Conservation (phyloP, 35 echinoderm and acorn worm species). For the Chiridota heheva region DNA sequence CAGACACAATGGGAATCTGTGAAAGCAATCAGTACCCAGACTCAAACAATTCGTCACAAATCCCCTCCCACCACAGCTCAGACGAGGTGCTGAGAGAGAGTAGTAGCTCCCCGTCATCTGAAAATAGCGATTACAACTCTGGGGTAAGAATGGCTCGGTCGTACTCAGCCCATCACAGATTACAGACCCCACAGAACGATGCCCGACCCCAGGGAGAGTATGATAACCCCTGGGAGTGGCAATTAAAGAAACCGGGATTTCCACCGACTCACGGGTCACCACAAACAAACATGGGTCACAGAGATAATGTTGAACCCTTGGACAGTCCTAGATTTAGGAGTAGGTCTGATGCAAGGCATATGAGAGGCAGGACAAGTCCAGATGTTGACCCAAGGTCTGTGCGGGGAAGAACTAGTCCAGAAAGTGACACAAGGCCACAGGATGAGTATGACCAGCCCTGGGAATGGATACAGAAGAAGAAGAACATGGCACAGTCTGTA, state of each 20-base stretch:
- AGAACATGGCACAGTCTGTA: slow-evolving; percentile 61
- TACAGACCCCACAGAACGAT: slow-evolving; percentile 88
- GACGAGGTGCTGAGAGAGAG: slow-evolving; percentile 4
- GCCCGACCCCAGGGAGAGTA: slow-evolving; percentile 73
- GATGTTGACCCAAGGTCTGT: slow-evolving; percentile 40
- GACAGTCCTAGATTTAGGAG: slow-evolving; percentile 48
- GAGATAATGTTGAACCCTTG: slow-evolving; percentile 5
- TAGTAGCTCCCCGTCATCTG: slow-evolving; percentile 55
- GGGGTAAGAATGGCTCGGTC: slow-evolving; percentile 31
- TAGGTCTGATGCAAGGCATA: slow-evolving; percentile 46
- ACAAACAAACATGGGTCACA: slow-evolving; percentile 2
- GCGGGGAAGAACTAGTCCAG: slow-evolving; percentile 48
- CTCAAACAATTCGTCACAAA: slow-evolving; percentile 20
- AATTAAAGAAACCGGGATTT: slow-evolving; percentile 31
- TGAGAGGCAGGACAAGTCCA: slow-evolving; percentile 64
- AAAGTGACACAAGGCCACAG: slow-evolving; percentile 76
- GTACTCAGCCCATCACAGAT: slow-evolving; percentile 48
- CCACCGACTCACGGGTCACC: slow-evolving; percentile 34
- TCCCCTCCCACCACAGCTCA: neutral
- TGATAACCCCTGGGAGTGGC: slow-evolving; percentile 98
- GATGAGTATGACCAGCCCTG: slow-evolving; percentile 97
- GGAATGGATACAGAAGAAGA: slow-evolving; percentile 90
- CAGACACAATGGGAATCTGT: slow-evolving; percentile 11
- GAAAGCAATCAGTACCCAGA: slow-evolving; percentile 48
- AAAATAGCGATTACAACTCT: slow-evolving; percentile 38